phyloP scores from a whole-genome alignment of 2,888 invertebrate species.

The Polydrusus tereticollis region DNA sequence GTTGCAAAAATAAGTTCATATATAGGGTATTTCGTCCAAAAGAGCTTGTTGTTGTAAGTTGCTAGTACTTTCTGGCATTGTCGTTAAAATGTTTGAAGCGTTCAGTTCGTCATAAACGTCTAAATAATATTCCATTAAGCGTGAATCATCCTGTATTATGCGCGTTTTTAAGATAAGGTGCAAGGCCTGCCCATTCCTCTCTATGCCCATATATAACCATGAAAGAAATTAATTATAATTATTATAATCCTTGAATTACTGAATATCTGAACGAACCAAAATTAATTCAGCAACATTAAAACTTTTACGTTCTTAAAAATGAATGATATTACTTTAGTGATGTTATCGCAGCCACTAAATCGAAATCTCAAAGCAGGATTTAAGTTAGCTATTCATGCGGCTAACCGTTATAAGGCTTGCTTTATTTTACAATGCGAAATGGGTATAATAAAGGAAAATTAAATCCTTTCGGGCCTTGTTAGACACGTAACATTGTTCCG shows the following conservation, averaged over 20 bases:
- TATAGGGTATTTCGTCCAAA: no score
- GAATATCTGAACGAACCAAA: neutral
- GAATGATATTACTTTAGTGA: constrained; percentile 4
- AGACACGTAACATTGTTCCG: constrained; percentile 27
- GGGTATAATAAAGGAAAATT: constrained; percentile 22
- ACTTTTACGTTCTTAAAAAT: neutral
- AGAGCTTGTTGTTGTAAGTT: no score
- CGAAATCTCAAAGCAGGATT: neutral
- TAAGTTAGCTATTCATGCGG: neutral
- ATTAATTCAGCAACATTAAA: neutral
- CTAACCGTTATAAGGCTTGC: neutral
- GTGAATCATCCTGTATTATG: no score
- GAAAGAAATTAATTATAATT: no score
- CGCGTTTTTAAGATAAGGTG: no score
- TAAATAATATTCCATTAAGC: no score
- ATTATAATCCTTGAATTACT: neutral
- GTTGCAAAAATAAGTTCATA: no score
- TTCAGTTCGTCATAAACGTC: no score
- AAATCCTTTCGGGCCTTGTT: constrained; percentile 15
- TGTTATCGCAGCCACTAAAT: neutral
- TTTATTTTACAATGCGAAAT: neutral
- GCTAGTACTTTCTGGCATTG: no score
- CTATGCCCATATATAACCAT: no score
- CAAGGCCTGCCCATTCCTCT: no score
- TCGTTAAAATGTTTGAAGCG: no score